Evolutionary conservation across 2,888 invertebrate species (phyloP).

Genomic region (Octonoba sinensis): DNA sequence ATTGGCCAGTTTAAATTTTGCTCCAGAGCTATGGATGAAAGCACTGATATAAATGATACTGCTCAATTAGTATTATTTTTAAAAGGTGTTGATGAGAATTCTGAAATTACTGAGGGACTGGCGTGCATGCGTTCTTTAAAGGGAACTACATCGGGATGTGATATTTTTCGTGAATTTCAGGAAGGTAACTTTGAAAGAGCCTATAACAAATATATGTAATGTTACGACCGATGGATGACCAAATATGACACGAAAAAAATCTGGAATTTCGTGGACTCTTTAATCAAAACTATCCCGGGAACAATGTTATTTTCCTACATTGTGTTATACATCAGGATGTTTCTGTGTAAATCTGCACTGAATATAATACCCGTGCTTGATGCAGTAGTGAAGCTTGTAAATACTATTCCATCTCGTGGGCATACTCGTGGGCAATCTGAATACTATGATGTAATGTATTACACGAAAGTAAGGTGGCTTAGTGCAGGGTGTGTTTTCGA

Average conservation of each 20-base stretch:
- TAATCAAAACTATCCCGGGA: constrained; percentile 20
- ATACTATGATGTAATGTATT: constrained; percentile 15
- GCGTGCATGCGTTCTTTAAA: constrained; percentile 23
- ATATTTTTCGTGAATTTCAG: too few species aligned
- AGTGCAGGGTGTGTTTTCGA: constrained; percentile 5
- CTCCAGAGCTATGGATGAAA: constrained; percentile 13
- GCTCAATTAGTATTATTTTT: constrained; percentile 23
- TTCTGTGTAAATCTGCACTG: constrained; percentile 17
- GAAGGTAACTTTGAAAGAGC: constrained; percentile 25
- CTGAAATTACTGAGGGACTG: constrained; percentile 23
- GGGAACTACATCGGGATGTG: constrained; percentile 17
- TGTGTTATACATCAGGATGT: constrained; percentile 19
- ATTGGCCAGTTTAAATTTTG: constrained; percentile 14
- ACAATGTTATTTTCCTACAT: constrained; percentile 18
- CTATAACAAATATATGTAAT: constrained; percentile 25
- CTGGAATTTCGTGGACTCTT: constrained; percentile 1
- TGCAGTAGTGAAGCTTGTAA: too few species aligned
- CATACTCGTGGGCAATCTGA: constrained; percentile 28
- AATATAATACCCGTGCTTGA: constrained; percentile 26
- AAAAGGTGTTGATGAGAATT: constrained; percentile 36
- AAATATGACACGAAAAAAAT: too few species aligned
- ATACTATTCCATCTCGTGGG: constrained; percentile 34
- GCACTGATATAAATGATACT: constrained; percentile 8
- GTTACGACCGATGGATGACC: constrained; percentile 24
- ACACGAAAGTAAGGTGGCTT: constrained; percentile 10